Evolutionary conservation across 2,888 invertebrate species (phyloP), one percentile per base, ranked within the genome.

Genomic region (Latrodectus hesperus): DNA sequence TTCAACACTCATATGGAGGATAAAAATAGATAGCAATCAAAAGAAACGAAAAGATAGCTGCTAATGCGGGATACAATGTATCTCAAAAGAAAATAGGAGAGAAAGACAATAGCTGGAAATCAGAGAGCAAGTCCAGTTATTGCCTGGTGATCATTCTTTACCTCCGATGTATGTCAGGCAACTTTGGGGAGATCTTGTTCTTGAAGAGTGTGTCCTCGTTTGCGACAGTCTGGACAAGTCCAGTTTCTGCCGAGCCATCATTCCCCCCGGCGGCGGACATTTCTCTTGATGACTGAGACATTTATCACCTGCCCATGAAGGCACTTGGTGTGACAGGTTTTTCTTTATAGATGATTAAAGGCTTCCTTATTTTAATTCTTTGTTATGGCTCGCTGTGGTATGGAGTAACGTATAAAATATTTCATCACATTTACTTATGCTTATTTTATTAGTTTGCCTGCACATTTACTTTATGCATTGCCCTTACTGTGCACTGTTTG

Each of bases 161-260:
- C 77, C n/a, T n/a, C n/a, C 68, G 77, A 77, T 77, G 77, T 67
- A 51, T 71, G 71, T 71, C 71, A 51, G 49, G n/a, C 77, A 53
- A 77, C 77, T 77, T 77, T 67, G 77, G 68, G n/a, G n/a, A 71
- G 71, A 10, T 10, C 51, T 51, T 71, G 71, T 71, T 71, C 71
- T 55, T 9, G 9, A 51, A 38, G 5, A 76, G 65, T 52, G 67
- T 68, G 53, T 68, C 53, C 77, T 77, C 60, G 65, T 81, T 81
- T 74, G 74, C 52, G 65, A 74, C 71, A 49, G 73, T n/a, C 81
- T 81, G 81, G 81, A 81, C 81, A 81, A 17, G 64, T 73, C 81
- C 81, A 81, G 72, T 74, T 73, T 65, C 67, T 26, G n/a, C 17
- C 17, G 22, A 26, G 16, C 38, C 70, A 26, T 52, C 16, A 38